Percentiles rank a stretch among this genome's conserved stretches.
Conservation (phyloP, 2,797 vertebrate genomes). For the Mormyrops attenuatus region DNA sequence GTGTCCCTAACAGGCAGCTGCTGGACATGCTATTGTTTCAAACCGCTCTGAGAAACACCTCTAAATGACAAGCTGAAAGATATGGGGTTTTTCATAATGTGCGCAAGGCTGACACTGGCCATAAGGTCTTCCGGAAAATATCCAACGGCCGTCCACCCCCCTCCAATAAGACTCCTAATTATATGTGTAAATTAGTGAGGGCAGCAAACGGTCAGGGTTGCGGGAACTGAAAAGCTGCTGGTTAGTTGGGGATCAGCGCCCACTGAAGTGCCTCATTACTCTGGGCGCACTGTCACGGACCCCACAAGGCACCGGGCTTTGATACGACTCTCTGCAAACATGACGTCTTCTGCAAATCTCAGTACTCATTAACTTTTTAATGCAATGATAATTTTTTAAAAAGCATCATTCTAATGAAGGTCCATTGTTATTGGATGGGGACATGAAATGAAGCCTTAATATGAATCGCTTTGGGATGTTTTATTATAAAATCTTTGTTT, state of each 20-base stretch:
- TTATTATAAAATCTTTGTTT: not conserved
- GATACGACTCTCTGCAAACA: not conserved
- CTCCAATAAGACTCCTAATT: constrained; percentile 15
- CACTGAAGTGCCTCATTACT: not conserved
- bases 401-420: not conserved
- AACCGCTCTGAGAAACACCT: not conserved
- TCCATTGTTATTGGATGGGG: not conserved
- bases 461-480: not conserved
- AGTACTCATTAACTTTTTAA: not conserved
- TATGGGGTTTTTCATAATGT: not conserved
- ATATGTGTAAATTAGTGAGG: not conserved
- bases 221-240: not conserved
- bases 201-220: not conserved
- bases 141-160: not conserved
- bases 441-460: not conserved
- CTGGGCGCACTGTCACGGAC: not conserved
- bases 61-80: not conserved
- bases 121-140: not conserved
- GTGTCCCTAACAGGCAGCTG: not conserved
- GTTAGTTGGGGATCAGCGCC: not conserved
- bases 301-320: not conserved
- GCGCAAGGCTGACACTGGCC: not conserved
- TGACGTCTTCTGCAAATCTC: not conserved
- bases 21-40: not conserved
- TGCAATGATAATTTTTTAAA: not conserved